These are phyloP conservation scores for Sanderia malayensis DNA, from an alignment of 30 jellyfish, hydroid and myxozoan species.

Conservation along the genomic window DNA sequence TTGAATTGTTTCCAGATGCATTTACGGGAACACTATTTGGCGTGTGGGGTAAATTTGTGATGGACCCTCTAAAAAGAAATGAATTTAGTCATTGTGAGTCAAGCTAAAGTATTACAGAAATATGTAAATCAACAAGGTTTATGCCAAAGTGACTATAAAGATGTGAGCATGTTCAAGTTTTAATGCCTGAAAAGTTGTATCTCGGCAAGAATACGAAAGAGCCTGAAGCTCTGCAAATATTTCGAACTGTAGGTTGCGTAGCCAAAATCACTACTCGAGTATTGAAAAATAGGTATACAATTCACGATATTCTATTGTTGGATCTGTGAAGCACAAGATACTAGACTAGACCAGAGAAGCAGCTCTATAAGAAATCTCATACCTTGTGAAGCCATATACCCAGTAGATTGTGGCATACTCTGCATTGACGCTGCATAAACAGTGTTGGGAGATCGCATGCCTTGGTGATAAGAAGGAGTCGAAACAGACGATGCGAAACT, in stretches of 20 bases:
- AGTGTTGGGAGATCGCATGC: background rate
- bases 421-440: slow-evolving; percentile 19
- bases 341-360: background rate
- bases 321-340: background rate
- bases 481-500: slow-evolving; percentile 29
- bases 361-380: background rate
- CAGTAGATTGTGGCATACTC: slow-evolving; percentile 39
- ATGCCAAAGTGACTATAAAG: too few species aligned
- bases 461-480: slow-evolving; percentile 4
- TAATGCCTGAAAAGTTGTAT: too few species aligned
- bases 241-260: background rate
- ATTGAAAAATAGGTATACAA: background rate
- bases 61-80: slow-evolving; percentile 8
- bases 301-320: too few species aligned
- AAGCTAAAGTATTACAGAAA: too few species aligned
- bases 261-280: background rate
- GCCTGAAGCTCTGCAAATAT: too few species aligned
- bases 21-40: slow-evolving; percentile 73
- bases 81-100: too few species aligned
- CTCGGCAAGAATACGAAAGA: too few species aligned
- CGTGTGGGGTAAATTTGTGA: slow-evolving; percentile 67
- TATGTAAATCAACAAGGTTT: too few species aligned
- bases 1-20: slow-evolving; percentile 36
- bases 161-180: too few species aligned
- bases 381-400: slow-evolving; percentile 21